phyloP scores from a whole-genome alignment of 2,113 vertebrate species.

The Rhombomys opimus region DNA sequence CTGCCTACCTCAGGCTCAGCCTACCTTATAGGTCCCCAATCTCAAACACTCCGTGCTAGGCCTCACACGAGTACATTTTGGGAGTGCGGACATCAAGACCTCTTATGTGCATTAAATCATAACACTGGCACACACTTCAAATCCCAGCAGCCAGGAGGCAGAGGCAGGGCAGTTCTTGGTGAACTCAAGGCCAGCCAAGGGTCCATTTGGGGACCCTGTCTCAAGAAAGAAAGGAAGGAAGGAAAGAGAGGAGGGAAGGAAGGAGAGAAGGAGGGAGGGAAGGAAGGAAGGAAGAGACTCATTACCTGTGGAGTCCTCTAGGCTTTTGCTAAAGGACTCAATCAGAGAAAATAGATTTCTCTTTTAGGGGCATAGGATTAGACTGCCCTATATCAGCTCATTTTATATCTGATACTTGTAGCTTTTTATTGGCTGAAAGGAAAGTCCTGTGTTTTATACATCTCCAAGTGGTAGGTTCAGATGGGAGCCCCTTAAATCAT shows the following conservation, averaged over 20 bases:
- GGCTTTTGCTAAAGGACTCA: slow-evolving; percentile 15
- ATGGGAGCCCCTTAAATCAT: background rate
- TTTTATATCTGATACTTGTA: slow-evolving; percentile 27
- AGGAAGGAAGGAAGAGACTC: background rate
- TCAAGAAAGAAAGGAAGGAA: too few relatives aligned
- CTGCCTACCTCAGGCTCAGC: background rate
- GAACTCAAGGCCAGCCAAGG: background rate
- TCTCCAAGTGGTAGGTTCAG: slow-evolving; percentile 12
- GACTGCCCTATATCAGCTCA: background rate
- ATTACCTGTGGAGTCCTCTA: background rate
- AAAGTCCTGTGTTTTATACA: background rate
- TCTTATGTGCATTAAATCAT: background rate
- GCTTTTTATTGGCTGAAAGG: slow-evolving; percentile 23
- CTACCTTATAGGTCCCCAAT: too few relatives aligned
- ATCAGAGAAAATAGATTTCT: background rate
- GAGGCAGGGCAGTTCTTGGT: background rate
- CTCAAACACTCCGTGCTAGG: background rate
- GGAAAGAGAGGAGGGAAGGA: background rate
- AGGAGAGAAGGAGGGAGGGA: background rate
- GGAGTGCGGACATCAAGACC: background rate
- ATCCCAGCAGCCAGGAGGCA: background rate
- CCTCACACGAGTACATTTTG: background rate
- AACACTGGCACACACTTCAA: background rate
- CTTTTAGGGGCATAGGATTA: background rate
- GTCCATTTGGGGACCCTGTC: background rate